Percentiles rank a stretch among this genome's conserved stretches.
Evolutionary conservation across 2,113 vertebrate genomes (phyloP).

Genomic region (Perca fluviatilis): DNA sequence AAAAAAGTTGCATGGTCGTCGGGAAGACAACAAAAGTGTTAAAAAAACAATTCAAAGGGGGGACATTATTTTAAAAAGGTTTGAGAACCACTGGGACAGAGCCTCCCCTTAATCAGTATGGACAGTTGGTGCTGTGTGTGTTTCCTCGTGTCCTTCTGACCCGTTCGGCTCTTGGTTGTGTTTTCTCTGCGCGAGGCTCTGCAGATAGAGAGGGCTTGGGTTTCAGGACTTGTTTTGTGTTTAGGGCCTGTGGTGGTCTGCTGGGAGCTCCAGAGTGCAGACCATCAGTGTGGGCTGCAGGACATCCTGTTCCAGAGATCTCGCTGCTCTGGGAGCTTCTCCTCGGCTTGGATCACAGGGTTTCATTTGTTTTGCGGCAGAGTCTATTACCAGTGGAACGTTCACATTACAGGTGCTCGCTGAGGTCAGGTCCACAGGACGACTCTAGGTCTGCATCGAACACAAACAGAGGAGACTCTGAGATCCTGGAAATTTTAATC

Average conservation of each 20-base stretch:
- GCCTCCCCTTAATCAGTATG: not conserved
- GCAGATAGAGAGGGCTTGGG: not conserved
- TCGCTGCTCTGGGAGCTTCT: constrained; percentile 11
- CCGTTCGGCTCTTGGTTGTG: constrained; percentile 12
- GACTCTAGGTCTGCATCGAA: not conserved
- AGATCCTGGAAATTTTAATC: not conserved
- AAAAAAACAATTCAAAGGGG: no score
- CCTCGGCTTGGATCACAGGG: not conserved
- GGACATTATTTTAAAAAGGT: no score
- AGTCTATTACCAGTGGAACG: not conserved
- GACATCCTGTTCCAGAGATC: constrained; percentile 41
- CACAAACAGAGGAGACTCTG: not conserved
- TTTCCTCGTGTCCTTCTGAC: constrained; percentile 13
- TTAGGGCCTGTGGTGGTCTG: not conserved
- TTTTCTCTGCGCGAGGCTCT: constrained; percentile 5
- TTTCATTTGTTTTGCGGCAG: constrained; percentile 7
- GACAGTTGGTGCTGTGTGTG: not conserved
- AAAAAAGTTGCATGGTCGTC: no score
- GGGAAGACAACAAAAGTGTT: no score
- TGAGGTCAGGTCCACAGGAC: not conserved
- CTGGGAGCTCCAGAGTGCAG: constrained; percentile 9
- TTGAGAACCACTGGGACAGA: no score
- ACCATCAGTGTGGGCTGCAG: not conserved
- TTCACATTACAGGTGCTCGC: not conserved
- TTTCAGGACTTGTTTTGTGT: constrained; percentile 20